These are phyloP conservation scores for Plagodis pulveraria DNA, from an alignment of 2,888 invertebrate species.

Conservation along the genomic window DNA sequence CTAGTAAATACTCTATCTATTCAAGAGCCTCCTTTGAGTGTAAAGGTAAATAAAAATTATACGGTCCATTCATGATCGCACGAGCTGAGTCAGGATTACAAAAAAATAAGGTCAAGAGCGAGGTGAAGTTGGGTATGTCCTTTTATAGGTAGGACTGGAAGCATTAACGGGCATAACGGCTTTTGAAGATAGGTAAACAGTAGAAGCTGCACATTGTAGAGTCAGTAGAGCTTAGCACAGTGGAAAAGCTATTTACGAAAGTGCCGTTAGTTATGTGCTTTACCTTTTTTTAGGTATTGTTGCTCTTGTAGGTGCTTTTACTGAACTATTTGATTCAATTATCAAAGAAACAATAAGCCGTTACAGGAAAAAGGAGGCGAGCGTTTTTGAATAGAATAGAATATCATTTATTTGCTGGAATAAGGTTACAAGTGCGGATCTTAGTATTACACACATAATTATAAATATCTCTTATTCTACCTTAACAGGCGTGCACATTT, in stretches of 20 bases:
- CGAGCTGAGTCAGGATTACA: slow-evolving; percentile 55
- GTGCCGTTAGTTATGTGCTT: slow-evolving; percentile 14
- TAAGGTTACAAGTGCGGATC: too few species aligned
- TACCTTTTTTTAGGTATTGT: not conserved
- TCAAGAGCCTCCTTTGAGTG: slow-evolving; percentile 67
- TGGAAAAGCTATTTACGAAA: slow-evolving; percentile 15
- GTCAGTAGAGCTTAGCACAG: slow-evolving; percentile 13
- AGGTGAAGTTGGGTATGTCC: slow-evolving; percentile 48
- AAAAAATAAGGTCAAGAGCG: slow-evolving; percentile 50
- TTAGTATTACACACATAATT: too few species aligned
- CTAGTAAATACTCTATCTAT: slow-evolving; percentile 35
- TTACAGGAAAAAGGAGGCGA: too few species aligned
- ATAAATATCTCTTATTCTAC: too few species aligned
- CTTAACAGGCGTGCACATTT: too few species aligned
- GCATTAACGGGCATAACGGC: slow-evolving; percentile 34
- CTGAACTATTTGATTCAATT: too few species aligned
- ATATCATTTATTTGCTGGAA: too few species aligned
- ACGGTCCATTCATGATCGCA: slow-evolving; percentile 70
- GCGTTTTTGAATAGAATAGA: too few species aligned
- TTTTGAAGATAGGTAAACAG: slow-evolving; percentile 34
- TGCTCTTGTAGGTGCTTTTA: not conserved
- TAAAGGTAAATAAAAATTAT: slow-evolving; percentile 80
- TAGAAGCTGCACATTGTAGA: slow-evolving; percentile 21
- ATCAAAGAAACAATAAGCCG: too few species aligned
- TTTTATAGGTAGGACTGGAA: slow-evolving; percentile 40